These are phyloP conservation scores for Zaprionus tsacasi DNA, from an alignment of 1,140 invertebrate genomes.

Conservation along the genomic window DNA sequence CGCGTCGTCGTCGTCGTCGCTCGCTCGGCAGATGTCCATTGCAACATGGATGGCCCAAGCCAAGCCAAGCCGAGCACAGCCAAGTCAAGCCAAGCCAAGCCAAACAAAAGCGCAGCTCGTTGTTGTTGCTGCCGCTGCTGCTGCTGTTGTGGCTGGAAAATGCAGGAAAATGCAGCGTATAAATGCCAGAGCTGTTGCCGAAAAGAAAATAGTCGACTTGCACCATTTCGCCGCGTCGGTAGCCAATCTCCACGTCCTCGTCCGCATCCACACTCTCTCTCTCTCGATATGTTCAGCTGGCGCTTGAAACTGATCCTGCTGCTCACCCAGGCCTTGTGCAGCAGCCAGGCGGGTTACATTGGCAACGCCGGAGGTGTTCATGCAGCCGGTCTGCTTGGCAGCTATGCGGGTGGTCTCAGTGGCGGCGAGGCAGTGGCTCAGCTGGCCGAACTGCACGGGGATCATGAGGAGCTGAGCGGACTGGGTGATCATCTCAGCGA, in stretches of 20 bases:
- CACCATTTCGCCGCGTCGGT: constrained; percentile 74
- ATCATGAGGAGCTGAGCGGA: constrained; percentile 46
- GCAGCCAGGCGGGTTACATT: constrained; percentile 42
- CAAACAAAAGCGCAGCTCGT: constrained; percentile 62
- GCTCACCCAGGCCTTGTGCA: constrained; percentile 41
- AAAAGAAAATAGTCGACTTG: constrained; percentile 76
- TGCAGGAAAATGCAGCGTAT: constrained; percentile 74
- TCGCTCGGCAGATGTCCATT: constrained; percentile 70
- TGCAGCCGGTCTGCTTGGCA: constrained; percentile 61
- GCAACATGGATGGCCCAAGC: constrained; percentile 61
- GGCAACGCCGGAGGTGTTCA: constrained; percentile 50
- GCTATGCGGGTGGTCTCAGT: constrained; percentile 61
- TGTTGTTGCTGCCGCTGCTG: constrained; percentile 5
- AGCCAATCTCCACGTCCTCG: constrained; percentile 4
- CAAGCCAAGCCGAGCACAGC: constrained; percentile 17
- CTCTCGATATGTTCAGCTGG: constrained; percentile 50
- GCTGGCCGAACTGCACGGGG: constrained; percentile 34
- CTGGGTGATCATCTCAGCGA: constrained; percentile 69
- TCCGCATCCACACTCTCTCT: constrained; percentile 3
- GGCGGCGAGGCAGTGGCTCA: constrained; percentile 64
- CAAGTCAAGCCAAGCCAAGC: constrained; percentile 48
- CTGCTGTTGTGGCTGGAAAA: constrained; percentile 54
- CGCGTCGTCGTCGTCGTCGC: background rate
- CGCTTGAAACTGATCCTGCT: constrained; percentile 55
- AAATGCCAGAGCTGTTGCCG: constrained; percentile 58